Conservation (phyloP, 2,888 invertebrate genomes). For the Coenonympha arcania region DNA sequence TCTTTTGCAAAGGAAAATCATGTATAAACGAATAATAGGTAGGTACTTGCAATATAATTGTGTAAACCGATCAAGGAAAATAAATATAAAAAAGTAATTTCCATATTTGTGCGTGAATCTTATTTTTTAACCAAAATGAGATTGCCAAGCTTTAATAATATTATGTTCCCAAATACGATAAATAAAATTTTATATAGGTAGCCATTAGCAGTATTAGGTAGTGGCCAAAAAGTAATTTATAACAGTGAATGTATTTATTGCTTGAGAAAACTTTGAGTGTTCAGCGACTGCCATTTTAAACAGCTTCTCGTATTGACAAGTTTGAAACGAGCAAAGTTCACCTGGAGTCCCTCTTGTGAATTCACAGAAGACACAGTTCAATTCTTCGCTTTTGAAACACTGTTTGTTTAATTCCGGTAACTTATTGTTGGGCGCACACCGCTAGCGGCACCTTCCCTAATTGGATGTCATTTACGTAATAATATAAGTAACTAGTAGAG, state of each 20-base stretch:
- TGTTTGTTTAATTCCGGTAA: constrained; percentile 9
- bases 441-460: neutral
- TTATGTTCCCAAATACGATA: neutral
- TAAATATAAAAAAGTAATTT: too few relatives aligned
- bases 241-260: constrained; percentile 2
- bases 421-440: constrained; percentile 2
- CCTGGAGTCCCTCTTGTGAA: constrained; percentile 31
- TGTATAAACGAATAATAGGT: too few relatives aligned
- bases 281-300: constrained; percentile 29
- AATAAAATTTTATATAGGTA: constrained; percentile 3
- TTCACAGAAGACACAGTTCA: constrained; percentile 23
- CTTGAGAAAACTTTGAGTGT: constrained; percentile 22
- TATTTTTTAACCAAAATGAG: too few relatives aligned
- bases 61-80: too few relatives aligned
- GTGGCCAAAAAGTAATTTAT: constrained; percentile 10
- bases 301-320: constrained; percentile 32
- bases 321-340: constrained; percentile 30
- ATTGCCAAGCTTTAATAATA: neutral
- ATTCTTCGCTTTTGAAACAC: constrained; percentile 8
- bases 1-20: too few relatives aligned
- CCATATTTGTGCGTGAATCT: too few relatives aligned
- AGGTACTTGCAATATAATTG: too few relatives aligned
- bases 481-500: too few relatives aligned
- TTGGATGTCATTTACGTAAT: neutral
- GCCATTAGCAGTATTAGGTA: constrained; percentile 6